These are phyloP conservation scores for Sebastolobus altivelis DNA, from an alignment of 2,797 vertebrate genomes.

Conservation along the genomic window DNA sequence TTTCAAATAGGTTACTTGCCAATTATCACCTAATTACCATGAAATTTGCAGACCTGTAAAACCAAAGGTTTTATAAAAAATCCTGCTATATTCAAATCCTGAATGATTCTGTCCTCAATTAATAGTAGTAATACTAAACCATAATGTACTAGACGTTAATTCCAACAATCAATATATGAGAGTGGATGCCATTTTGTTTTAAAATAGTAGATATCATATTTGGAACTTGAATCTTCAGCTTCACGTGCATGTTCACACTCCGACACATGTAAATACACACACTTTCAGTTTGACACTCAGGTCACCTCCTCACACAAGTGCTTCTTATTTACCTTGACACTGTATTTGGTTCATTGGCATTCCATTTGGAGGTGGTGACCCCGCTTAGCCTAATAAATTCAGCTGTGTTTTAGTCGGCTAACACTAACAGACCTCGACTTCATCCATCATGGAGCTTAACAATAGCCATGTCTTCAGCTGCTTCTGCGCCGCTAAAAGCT, in stretches of 20 bases:
- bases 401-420: slow-evolving; percentile 88
- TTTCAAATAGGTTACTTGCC: too few species aligned
- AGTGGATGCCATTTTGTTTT: neutral
- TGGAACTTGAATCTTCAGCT: neutral
- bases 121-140: neutral
- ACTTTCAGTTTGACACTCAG: slow-evolving; percentile 73
- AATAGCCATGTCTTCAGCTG: slow-evolving; percentile 85
- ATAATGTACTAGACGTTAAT: slow-evolving; percentile 3
- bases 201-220: neutral
- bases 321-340: slow-evolving; percentile 91
- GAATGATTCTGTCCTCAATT: neutral
- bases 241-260: neutral
- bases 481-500: slow-evolving; percentile 87
- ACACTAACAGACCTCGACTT: slow-evolving; percentile 90
- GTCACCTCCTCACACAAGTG: slow-evolving; percentile 89
- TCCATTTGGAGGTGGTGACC: slow-evolving; percentile 91
- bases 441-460: slow-evolving; percentile 90
- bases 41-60: too few species aligned
- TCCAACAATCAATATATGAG: neutral
- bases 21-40: too few species aligned
- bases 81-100: neutral
- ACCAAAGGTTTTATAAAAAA: neutral
- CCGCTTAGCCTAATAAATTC: slow-evolving; percentile 91
- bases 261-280: neutral
- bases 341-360: slow-evolving; percentile 90